Base-by-base conservation (phyloP, 2,888 invertebrate species). In the Tillus elongatus region DNA sequence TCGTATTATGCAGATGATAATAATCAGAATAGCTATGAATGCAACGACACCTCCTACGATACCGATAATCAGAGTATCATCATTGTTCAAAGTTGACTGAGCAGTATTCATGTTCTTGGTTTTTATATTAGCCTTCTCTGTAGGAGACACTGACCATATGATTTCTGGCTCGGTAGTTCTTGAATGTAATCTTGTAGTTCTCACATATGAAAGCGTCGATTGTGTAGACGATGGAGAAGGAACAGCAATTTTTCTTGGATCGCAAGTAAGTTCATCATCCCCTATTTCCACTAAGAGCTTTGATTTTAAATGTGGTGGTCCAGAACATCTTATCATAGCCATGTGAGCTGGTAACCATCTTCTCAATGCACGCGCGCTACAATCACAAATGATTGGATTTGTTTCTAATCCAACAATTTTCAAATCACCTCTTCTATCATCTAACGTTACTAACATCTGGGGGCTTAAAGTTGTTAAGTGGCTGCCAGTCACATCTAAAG, bases 61-160 rank as follows among this genome's bases (percentile, higher is more conserved):
- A n/a, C 89, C 89, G 41, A 92, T 91, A 35, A 92, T 91, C n/a
- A 92, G 69, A 3, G 89, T 90, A 51, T 91, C 91, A 52, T 92
- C 91, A 53, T 89, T 90, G 37, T 76, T 81, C 8, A 85, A 73
- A 0, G 79, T 67, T 4, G 73, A 70, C 40, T 72, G 70, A 2
- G 73, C 72, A 2, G 70, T 61, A 15, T 69, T 72, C 9, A 73
- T 73, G 30, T 72, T 72, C 62, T 78, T 80, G 1, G 66, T 67
- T 56, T 69, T 74, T 3, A 74, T 59, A 51, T 72, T 68, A 51
- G 71, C 64, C 13, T 75, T 68, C 39, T 80, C 71, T 1, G 79
- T 73, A 2, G 87, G 82, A n/a, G 84, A 79, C 9, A 86, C 71
- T 2, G 87, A 87, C 88, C 89, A 90, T 51, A 91, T 90, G 11